Evolutionary conservation across 2,888 invertebrate species (phyloP).

Genomic region (Caenorhabditis virilis): DNA sequence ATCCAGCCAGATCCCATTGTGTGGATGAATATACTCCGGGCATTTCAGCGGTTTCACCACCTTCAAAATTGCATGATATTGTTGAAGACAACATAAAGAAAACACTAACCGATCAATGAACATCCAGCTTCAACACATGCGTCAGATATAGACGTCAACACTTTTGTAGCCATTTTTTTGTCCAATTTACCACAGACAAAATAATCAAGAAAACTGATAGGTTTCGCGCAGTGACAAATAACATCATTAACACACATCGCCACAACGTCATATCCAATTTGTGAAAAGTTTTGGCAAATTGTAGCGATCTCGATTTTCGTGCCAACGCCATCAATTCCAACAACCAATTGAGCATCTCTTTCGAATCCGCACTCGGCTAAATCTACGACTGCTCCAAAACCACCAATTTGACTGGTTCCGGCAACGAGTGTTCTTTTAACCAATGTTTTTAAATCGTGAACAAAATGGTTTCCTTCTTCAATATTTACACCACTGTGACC

Average conservation of each 20-base stretch:
- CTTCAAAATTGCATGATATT: slow-evolving; percentile 71
- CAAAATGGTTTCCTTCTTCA: slow-evolving; percentile 84
- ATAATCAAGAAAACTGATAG: slow-evolving; percentile 94
- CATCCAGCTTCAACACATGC: slow-evolving; percentile 87
- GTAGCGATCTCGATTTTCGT: slow-evolving; percentile 84
- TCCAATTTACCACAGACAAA: slow-evolving; percentile 88
- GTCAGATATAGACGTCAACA: slow-evolving; percentile 82
- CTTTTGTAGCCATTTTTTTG: slow-evolving; percentile 70
- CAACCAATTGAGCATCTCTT: slow-evolving; percentile 84
- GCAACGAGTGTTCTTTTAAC: slow-evolving; percentile 69
- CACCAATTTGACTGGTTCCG: slow-evolving; percentile 74
- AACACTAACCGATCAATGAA: slow-evolving; percentile 79
- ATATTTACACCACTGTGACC: slow-evolving; percentile 89
- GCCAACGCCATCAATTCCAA: slow-evolving; percentile 94
- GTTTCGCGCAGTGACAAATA: slow-evolving; percentile 90
- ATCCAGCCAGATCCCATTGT: slow-evolving; percentile 93
- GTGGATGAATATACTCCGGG: slow-evolving; percentile 86
- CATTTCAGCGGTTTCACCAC: slow-evolving; percentile 97
- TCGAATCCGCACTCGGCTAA: slow-evolving; percentile 76
- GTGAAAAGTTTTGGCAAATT: slow-evolving; percentile 8
- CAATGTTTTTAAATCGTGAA: slow-evolving; percentile 81
- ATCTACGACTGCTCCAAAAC: slow-evolving; percentile 92
- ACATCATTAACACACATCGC: slow-evolving; percentile 97
- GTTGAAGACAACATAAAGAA: not conserved
- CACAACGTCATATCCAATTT: slow-evolving; percentile 87